Conservation (phyloP, 2,888 invertebrate genomes). For the Tenthredo mesomela region DNA sequence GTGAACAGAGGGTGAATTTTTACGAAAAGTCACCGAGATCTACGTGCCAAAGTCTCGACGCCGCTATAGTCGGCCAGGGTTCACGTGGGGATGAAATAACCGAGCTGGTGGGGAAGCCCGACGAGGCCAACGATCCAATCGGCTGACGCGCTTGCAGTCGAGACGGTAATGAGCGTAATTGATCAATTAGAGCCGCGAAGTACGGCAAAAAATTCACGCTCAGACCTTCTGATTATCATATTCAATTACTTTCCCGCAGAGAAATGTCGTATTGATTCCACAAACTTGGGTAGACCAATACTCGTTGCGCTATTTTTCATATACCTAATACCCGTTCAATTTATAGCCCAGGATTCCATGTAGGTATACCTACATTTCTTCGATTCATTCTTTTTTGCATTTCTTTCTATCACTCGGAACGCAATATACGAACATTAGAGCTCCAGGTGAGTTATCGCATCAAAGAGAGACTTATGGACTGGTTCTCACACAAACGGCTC, state of each 20-base stretch:
- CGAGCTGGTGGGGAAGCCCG: conserved; percentile 55
- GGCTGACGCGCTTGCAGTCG: conserved; percentile 72
- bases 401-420: not conserved
- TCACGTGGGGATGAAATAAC: conserved; percentile 32
- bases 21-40: conserved; percentile 24
- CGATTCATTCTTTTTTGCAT: not conserved
- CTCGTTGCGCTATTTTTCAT: conserved; percentile 10
- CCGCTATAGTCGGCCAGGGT: not conserved
- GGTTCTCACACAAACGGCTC: not conserved
- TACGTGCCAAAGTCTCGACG: conserved; percentile 19
- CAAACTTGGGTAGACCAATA: not conserved
- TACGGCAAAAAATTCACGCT: conserved; percentile 66
- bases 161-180: conserved; percentile 78
- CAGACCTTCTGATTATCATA: conserved; percentile 63
- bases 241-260: conserved; percentile 48
- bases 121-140: conserved; percentile 70
- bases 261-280: conserved; percentile 39
- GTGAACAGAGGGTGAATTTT: conserved; percentile 48
- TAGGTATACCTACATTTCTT: not conserved
- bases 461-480: not conserved
- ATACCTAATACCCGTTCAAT: conserved; percentile 13
- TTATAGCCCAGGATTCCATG: not conserved
- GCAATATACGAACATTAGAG: not conserved
- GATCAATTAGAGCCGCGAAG: conserved; percentile 76
- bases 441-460: not conserved